Percentiles rank a stretch among this genome's conserved stretches.
phyloP scores from a whole-genome alignment of 2,888 invertebrate genomes.

The Gari tellinella region DNA sequence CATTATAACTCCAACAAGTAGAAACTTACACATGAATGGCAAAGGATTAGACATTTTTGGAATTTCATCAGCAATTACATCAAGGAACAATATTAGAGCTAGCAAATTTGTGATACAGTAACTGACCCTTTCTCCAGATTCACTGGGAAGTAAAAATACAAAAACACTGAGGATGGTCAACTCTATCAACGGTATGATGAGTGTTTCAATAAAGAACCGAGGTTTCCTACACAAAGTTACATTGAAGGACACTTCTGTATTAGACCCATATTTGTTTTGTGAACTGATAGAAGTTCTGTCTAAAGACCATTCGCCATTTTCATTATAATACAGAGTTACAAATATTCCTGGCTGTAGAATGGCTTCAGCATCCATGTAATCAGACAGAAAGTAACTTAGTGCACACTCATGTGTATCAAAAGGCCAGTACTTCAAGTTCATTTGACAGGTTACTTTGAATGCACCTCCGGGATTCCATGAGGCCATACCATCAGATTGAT shows the following conservation, averaged over 20 bases:
- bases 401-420: conserved; percentile 45
- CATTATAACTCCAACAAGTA: neutral
- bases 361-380: neutral
- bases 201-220: neutral
- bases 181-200: conserved; percentile 8
- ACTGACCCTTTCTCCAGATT: conserved; percentile 26
- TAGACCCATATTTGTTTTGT: neutral
- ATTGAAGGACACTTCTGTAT: conserved; percentile 1
- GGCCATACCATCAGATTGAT: conserved; percentile 9
- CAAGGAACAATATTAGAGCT: conserved; percentile 15
- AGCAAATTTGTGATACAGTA: conserved; percentile 20
- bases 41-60: conserved; percentile 18
- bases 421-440: conserved; percentile 49
- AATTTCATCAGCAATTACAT: conserved; percentile 14
- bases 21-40: conserved; percentile 4
- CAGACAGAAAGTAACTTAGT: conserved; percentile 10
- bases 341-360: neutral
- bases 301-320: conserved; percentile 14
- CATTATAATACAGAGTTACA: neutral
- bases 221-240: conserved; percentile 1
- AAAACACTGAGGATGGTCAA: conserved; percentile 5
- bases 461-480: conserved; percentile 13
- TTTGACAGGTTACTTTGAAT: conserved; percentile 15
- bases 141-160: conserved; percentile 22
- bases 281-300: neutral